Base-by-base conservation (phyloP, 2,797 vertebrate genomes). In the Microtus californicus region DNA sequence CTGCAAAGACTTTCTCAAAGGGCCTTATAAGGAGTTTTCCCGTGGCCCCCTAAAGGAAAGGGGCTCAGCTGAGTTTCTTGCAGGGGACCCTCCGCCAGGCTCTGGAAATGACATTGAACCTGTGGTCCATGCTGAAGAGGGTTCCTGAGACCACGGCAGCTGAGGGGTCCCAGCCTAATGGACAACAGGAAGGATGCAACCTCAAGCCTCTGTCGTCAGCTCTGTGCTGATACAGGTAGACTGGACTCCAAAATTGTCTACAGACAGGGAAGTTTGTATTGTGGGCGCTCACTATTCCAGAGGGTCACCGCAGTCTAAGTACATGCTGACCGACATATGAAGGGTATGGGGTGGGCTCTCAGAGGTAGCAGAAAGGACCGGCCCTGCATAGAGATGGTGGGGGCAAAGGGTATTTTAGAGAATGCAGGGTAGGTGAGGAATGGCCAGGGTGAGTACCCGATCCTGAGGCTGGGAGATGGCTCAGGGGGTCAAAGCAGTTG, bases 1-100 rank as follows among this genome's bases (percentile, higher is more conserved):
- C 96, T 97, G 96, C 94, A 95, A 69, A 34, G 95, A 97, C 37
- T 94, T 94, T 61, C 91, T 97, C 34, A 45, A 0, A 40, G 95
- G 92, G 87, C 31, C 89, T 0, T 92, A 73, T 59, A 92, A 93
- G 87, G 69, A 71, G 85, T 85, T 97, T 96, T 63, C 85, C 43
- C 59, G 51, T 65, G 69, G 0, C 0, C 14, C n/a, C 79, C 79
- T 25, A 34, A 34, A 93, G 27, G 43, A 71, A 73, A 85, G 43
- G 43, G 9, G 76, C 87, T 80, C 77, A 69, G 31, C 43, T 40
- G 54, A 43, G 11, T 31, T 81, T 90, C 81, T 74, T 29, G 5
- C 12, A 31, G 63, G 63, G 59, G 15, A n/a, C 34, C 23, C 59
- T 88, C 19, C 31, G 34, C 61, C n/a, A 45, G 79, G 56, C 29